Base-by-base conservation (phyloP, 2,888 invertebrate species). In the Eupithecia inturbata region DNA sequence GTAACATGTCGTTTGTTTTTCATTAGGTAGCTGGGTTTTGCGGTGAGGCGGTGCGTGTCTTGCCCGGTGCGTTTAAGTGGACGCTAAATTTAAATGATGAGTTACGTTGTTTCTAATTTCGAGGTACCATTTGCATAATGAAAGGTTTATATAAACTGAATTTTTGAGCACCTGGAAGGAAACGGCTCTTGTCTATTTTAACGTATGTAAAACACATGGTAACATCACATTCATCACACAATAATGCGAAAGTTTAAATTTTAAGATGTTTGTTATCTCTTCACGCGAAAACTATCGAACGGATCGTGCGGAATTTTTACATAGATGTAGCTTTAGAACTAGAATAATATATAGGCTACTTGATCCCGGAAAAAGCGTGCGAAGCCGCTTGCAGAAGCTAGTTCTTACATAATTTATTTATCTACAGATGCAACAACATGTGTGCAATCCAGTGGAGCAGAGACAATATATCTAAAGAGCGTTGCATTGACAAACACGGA, bases 401-500 rank as follows among this genome's bases (percentile, higher is more conserved):
- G 45, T n/a, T n/a, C n/a, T 45, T 45, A n/a, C 7, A 45, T n/a
- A n/a, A 53, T 53, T 53, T 53, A 53, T 22, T 53, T n/a, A n/a
- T 3, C n/a, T 53, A 22, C 4, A 57, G 26, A 9, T 26, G 14
- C 26, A 26, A 62, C 19, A 87, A 87, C 85, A 85, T 82, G 49
- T 84, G 84, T 82, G 84, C 82, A 87, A 84, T 87, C 89, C 89
- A 22, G 26, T 90, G 90, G 89, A 83, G 85, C 87, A 80, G 84
- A 78, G 85, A 82, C 87, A 82, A 89, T 92, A 88, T 88, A 90
- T 92, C 90, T 88, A 84, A 77, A 33, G 78, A 79, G 85, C 69
- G 66, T 70, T 71, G 88, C 88, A 89, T 89, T 90, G 92, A 92
- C 91, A 91, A 91, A 92, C 90, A 89, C 86, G 87, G 83, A 84